Conservation (phyloP, 2,888 invertebrate species). For the Orchesellides sinensis region DNA sequence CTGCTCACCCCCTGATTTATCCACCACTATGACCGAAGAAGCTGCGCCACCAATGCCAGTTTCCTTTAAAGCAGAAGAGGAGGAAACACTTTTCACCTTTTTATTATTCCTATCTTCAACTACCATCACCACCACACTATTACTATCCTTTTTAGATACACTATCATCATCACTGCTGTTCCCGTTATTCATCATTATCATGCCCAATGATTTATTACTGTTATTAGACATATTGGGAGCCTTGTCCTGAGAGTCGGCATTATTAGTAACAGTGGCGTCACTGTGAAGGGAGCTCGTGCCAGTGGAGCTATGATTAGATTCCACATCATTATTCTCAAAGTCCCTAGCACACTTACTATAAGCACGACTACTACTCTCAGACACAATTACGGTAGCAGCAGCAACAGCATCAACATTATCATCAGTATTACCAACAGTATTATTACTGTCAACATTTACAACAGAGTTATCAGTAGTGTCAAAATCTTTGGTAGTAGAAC, state of each 20-base stretch:
- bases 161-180: conserved; percentile 42
- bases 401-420: conserved; percentile 47
- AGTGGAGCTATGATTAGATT: conserved; percentile 54
- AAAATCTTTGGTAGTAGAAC: conserved; percentile 56
- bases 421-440: conserved; percentile 49
- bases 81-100: conserved; percentile 59
- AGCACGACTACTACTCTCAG: conserved; percentile 55
- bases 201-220: conserved; percentile 43
- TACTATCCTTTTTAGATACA: conserved; percentile 38
- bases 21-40: conserved; percentile 19
- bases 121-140: conserved; percentile 51
- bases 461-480: conserved; percentile 62
- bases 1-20: conserved; percentile 34
- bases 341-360: conserved; percentile 67
- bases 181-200: conserved; percentile 59
- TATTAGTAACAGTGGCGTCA: conserved; percentile 36
- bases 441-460: conserved; percentile 50
- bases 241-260: conserved; percentile 35
- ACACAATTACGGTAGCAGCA: conserved; percentile 57
- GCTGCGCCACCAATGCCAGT: conserved; percentile 35
- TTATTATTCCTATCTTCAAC: conserved; percentile 54
- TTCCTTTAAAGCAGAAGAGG: conserved; percentile 54
- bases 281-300: conserved; percentile 51
- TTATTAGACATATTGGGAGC: conserved; percentile 21
- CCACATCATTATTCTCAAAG: conserved; percentile 71